Evolutionary conservation across 2,113 vertebrate genomes (phyloP), one percentile per base, ranked within the genome.

Genomic region (Gallinago undulata): DNA sequence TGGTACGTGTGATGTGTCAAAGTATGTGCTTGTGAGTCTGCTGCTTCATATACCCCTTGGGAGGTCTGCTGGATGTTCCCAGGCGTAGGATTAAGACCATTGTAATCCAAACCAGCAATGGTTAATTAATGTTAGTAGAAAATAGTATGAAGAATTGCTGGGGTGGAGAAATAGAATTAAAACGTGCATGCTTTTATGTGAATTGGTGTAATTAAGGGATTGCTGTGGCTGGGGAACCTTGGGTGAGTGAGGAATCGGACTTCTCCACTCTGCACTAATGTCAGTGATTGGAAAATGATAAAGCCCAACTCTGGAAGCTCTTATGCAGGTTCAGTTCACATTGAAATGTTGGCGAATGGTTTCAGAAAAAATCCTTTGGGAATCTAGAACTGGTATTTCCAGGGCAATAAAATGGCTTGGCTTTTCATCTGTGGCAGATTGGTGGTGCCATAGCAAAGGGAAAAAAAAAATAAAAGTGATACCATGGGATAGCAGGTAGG

Each of bases 41-140:
- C 62, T 67, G 35, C 55, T 68, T 68, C 68, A 22, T 14, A 8
- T 4, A 6, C 5, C 1, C 30, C 62, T 78, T 86, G 33, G 55
- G n/a, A 77, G 22, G 3, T 16, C 14, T 39, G 53, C 39, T 12
- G 69, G 21, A 21, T 19, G n/a, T 51, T 47, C 69, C 68, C 33
- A 57, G n/a, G 66, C 55, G 35, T 55, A 67, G 21, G 7, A 8
- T 7, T 13, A n/a, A 51, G 45, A 19, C 30, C 24, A 0, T 0
- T 53, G 43, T 56, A 89, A 85, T 47, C 60, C 60, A 19, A 19
- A 63, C 60, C 17, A 7, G 12, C 60, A 28, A 11, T 7, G 39
- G 31, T 9, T 50, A 63, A 41, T 66, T 62, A 21, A 24, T 50
- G 31, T 25, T 77, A 22, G 56, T 2, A 63, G 15, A 51, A 86